Base-by-base conservation (phyloP, 2,797 vertebrate species). In the Alfaro cultratus region DNA sequence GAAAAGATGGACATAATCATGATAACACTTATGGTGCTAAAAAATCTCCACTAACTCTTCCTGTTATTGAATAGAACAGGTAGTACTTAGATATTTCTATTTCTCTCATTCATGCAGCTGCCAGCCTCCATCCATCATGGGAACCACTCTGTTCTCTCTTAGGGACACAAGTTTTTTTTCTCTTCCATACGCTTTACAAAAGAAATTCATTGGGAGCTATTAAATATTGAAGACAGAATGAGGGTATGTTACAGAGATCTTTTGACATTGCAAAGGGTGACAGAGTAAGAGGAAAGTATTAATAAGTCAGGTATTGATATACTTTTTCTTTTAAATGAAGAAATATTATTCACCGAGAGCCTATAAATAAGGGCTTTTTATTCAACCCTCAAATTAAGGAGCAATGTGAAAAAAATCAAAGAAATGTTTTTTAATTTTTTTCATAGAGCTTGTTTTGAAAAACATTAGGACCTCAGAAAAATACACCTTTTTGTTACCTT, bases 151-250 rank as follows among this genome's bases (percentile, higher is more conserved):
- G 39, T 76, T 75, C 74, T 77, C 78, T 87, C 80, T 29, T 5
- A 43, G 85, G 77, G 80, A 88, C 55, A 83, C 53, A 76, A 84
- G 62, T 79, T 92, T 88, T 93, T 93, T 93, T 85, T 92, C 91
- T 91, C 91, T 80, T 91, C 71, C 77, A 81, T 88, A 88, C 90
- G 91, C 88, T 87, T 89, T 75, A 88, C 85, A 84, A 85, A 86
- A 90, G 83, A 87, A 91, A 92, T 89, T 91, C 83, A 86, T 81
- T 53, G 75, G 55, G 15, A 80, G 26, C 46, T 70, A 86, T 92
- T 81, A 94, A 93, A 93, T 86, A 94, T 92, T 94, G 73, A 93
- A 87, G 29, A 55, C 82, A 77, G 74, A 18, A 76, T 80, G 82
- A 75, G 70, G 60, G 82, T 77, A 51, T 43, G 77, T 86, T 79